Evolutionary conservation across 2,888 invertebrate species (phyloP).

Genomic region (Rhamnusium bicolor): DNA sequence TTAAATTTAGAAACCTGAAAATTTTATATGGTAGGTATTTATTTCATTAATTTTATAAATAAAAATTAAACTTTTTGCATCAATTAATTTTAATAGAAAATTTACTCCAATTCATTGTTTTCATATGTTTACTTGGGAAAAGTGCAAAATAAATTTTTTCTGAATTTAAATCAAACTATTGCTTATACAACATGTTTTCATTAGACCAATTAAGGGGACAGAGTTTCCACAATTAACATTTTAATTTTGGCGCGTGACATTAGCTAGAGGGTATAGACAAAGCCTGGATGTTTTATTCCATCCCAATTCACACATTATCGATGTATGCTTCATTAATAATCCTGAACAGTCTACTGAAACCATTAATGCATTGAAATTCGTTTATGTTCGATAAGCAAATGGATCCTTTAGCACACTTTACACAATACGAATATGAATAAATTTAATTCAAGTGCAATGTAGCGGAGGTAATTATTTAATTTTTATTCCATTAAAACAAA

Average conservation of each 20-base stretch:
- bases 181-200: neutral
- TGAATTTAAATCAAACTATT: no score
- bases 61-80: no score
- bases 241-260: constrained; percentile 11
- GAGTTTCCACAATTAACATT: constrained; percentile 11
- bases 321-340: neutral
- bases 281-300: neutral
- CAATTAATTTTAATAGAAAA: no score
- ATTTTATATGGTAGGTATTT: no score
- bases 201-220: neutral
- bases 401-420: neutral
- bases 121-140: no score
- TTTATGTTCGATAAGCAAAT: neutral
- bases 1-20: no score
- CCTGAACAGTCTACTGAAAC: neutral
- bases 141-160: no score
- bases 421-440: neutral
- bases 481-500: no score
- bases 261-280: neutral
- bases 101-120: no score
- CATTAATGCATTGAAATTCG: neutral
- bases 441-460: neutral
- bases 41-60: no score
- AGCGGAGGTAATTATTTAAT: no score
- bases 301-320: constrained; percentile 2